Conservation (phyloP, 2,888 invertebrate genomes). For the Phalera bucephala region DNA sequence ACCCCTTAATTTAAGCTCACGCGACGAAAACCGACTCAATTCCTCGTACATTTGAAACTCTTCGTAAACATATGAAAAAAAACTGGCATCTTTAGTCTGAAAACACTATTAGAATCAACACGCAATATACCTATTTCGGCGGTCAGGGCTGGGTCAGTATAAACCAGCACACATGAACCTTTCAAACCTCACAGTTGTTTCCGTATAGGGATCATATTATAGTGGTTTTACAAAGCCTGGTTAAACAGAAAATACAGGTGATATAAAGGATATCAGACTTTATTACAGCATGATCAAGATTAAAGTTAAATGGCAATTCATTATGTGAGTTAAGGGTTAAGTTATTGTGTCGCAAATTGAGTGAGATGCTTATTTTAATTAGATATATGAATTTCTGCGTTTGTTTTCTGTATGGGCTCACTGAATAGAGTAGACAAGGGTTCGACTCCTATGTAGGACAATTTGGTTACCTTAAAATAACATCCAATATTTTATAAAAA, state of each 20-base stretch:
- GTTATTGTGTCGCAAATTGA: slow-evolving; percentile 15
- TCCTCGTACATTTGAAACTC: slow-evolving; percentile 24
- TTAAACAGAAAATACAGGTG: slow-evolving; percentile 1
- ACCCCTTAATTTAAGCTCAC: slow-evolving; percentile 1
- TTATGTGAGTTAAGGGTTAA: slow-evolving; percentile 12
- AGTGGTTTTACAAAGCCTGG: slow-evolving; percentile 14
- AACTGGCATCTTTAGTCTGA: slow-evolving; percentile 36
- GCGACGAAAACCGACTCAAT: slow-evolving; percentile 15
- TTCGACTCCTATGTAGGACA: too few species aligned
- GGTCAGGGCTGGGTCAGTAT: slow-evolving; percentile 59
- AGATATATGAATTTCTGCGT: too few species aligned
- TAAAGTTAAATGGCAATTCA: slow-evolving; percentile 11
- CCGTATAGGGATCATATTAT: slow-evolving; percentile 24
- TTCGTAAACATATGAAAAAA: slow-evolving; percentile 39
- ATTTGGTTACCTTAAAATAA: too few species aligned
- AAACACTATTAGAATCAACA: slow-evolving; percentile 52
- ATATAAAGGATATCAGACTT: slow-evolving; percentile 37
- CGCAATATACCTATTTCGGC: slow-evolving; percentile 66
- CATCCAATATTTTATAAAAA: too few species aligned
- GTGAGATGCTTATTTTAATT: slow-evolving; percentile 12
- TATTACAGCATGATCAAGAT: slow-evolving; percentile 29
- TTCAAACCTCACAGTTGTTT: slow-evolving; percentile 1
- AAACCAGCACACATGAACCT: slow-evolving; percentile 30
- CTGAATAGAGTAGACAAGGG: too few species aligned
- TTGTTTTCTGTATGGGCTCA: too few species aligned